phyloP scores from a whole-genome alignment of 2,113 vertebrate species.

The Orthonyx spaldingii region DNA sequence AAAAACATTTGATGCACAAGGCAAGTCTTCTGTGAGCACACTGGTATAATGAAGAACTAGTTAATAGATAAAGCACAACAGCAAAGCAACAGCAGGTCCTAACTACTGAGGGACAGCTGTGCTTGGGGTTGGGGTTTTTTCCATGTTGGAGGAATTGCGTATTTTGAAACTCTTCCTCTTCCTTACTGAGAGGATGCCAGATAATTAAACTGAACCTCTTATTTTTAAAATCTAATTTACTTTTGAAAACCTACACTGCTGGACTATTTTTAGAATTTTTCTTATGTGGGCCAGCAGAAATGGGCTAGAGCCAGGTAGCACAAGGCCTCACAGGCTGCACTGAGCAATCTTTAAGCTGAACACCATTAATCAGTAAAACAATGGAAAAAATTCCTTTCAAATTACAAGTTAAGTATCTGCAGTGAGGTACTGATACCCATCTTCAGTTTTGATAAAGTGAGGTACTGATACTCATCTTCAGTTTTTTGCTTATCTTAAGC shows the following conservation, averaged over 20 bases:
- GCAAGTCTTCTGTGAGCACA: not conserved
- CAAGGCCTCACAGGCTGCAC: not conserved
- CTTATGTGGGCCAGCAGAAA: conserved; percentile 25
- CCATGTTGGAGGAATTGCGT: not conserved
- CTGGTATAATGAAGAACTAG: not conserved
- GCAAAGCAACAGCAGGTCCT: not conserved
- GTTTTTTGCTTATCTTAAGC: not conserved
- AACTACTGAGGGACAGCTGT: fast-evolving
- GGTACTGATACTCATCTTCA: not conserved
- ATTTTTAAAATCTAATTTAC: conserved; percentile 50
- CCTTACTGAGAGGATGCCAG: not conserved
- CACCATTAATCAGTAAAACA: not conserved
- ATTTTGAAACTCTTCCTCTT: not conserved
- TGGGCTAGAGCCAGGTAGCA: conserved; percentile 19
- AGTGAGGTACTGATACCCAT: not conserved
- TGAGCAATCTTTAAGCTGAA: not conserved
- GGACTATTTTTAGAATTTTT: conserved; percentile 28
- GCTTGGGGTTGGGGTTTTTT: not conserved
- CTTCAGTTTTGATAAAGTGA: not conserved
- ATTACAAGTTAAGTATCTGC: not conserved
- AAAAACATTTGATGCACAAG: not conserved
- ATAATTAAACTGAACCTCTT: conserved; percentile 35
- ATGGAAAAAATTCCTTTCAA: not conserved
- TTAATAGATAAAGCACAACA: not conserved
- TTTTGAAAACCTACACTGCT: not conserved